These are phyloP conservation scores for Brachypalpus laphriformis DNA, from an alignment of 2,888 invertebrate genomes.

Conservation along the genomic window DNA sequence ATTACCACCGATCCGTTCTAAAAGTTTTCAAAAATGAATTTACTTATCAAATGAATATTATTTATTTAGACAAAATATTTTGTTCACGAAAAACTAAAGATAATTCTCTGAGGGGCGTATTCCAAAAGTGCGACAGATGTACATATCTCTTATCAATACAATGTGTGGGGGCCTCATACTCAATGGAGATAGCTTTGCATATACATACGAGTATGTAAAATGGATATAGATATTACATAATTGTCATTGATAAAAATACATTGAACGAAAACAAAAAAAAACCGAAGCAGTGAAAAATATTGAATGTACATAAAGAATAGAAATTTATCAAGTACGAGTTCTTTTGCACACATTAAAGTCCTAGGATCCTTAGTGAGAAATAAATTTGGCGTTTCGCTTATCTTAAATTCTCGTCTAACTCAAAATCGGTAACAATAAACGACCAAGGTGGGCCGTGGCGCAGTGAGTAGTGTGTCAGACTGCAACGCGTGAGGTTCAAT, in stretches of 20 bases:
- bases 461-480: too few relatives aligned
- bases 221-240: neutral
- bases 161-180: neutral
- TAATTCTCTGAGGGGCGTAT: conserved; percentile 8
- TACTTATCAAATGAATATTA: neutral
- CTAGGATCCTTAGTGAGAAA: too few relatives aligned
- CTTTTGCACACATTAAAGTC: too few relatives aligned
- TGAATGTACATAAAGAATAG: too few relatives aligned
- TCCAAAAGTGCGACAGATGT: neutral
- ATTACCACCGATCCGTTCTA: conserved; percentile 93
- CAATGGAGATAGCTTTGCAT: too few relatives aligned
- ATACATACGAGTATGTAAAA: neutral
- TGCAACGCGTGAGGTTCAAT: too few relatives aligned
- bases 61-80: neutral
- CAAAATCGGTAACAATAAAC: too few relatives aligned
- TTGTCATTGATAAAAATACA: neutral
- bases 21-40: conserved; percentile 60
- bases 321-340: too few relatives aligned
- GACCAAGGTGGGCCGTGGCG: too few relatives aligned
- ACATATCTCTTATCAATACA: neutral
- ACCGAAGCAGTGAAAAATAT: too few relatives aligned
- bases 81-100: neutral
- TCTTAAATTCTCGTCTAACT: too few relatives aligned
- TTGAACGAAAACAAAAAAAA: neutral
- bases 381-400: too few relatives aligned